These are phyloP conservation scores for Sebastes oblongus DNA, from an alignment of 2,797 vertebrate genomes.

Conservation along the genomic window DNA sequence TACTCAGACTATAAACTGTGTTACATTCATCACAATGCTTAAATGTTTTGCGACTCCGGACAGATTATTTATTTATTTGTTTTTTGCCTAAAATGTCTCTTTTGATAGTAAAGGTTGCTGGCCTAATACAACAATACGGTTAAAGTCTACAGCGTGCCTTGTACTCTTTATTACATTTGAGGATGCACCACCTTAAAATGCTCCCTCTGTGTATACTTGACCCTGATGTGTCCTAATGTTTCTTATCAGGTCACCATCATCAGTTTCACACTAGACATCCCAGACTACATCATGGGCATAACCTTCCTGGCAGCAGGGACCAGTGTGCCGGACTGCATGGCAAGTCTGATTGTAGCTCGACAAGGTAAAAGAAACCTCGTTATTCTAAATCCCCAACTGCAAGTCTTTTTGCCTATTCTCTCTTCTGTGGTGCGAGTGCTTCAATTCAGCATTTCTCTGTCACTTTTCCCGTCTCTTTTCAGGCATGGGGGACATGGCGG, in stretches of 20 bases:
- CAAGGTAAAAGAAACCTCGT: slow-evolving; percentile 74
- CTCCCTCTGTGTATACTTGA: background rate
- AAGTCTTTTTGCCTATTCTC: background rate
- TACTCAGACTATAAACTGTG: too few relatives aligned
- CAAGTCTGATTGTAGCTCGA: slow-evolving; percentile 85
- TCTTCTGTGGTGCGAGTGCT: background rate
- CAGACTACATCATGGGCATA: slow-evolving; percentile 88
- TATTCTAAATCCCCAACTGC: background rate
- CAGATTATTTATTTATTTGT: too few relatives aligned
- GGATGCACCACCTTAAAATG: background rate
- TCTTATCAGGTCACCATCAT: slow-evolving; percentile 83
- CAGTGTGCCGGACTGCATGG: slow-evolving; percentile 88
- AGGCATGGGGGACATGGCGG: slow-evolving; percentile 88
- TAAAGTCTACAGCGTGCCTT: background rate
- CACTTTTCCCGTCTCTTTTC: slow-evolving; percentile 5
- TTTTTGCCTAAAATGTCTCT: too few relatives aligned
- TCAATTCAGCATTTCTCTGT: background rate
- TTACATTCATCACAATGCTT: too few relatives aligned
- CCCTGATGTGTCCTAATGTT: background rate
- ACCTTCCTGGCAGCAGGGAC: slow-evolving; percentile 87
- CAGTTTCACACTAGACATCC: slow-evolving; percentile 84
- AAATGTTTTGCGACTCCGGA: too few relatives aligned
- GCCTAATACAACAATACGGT: background rate
- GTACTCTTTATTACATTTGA: background rate
- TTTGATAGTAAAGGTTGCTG: too few relatives aligned